Percentiles rank a stretch among this genome's conserved stretches.
These are phyloP conservation scores for Phymatocera aterrima DNA, from an alignment of 2,888 invertebrate species.

Conservation along the genomic window DNA sequence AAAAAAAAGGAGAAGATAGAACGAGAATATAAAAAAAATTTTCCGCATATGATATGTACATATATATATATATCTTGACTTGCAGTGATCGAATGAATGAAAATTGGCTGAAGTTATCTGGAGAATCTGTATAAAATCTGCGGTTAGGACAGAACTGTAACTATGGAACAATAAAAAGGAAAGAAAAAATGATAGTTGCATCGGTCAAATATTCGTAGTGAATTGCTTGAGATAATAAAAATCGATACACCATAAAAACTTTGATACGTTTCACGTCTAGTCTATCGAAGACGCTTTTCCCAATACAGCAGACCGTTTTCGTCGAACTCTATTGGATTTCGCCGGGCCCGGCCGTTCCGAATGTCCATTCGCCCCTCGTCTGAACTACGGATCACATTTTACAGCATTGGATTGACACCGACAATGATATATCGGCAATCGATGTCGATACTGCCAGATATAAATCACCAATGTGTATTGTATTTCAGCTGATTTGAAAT, in stretches of 20 bases:
- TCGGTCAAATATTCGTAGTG: background rate
- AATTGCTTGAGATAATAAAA: background rate
- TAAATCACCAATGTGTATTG: background rate
- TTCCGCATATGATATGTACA: background rate
- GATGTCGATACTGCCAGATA: background rate
- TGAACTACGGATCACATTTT: background rate
- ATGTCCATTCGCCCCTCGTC: background rate
- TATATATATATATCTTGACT: background rate
- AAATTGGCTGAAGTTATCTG: background rate
- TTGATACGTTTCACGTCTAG: background rate
- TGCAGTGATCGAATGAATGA: background rate
- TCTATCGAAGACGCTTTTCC: background rate
- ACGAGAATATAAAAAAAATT: too few relatives aligned
- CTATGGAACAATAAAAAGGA: background rate
- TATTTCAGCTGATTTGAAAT: background rate
- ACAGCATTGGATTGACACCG: background rate
- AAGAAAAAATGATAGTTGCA: too few relatives aligned
- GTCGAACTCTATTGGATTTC: constrained; percentile 15
- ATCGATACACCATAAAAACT: background rate
- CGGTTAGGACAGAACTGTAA: background rate
- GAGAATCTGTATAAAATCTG: background rate
- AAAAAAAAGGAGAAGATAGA: constrained; percentile 46
- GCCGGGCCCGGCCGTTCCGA: background rate
- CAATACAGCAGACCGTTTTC: background rate
- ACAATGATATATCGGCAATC: background rate